phyloP scores from a whole-genome alignment of 2,797 vertebrate genomes.

The Hydrocynus forskahlii region DNA sequence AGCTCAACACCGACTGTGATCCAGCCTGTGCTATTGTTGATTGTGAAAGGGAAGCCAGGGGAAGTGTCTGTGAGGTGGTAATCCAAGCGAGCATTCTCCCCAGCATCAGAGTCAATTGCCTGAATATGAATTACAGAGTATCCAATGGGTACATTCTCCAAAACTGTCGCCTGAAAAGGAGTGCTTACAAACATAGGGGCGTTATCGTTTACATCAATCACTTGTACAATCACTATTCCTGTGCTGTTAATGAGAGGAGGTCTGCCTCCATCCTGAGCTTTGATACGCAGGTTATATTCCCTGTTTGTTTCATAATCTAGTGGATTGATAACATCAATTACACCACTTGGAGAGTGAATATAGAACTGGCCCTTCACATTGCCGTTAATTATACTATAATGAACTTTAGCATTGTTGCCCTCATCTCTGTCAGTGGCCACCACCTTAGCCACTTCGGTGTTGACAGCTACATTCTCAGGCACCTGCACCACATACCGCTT shows the following conservation, averaged over 20 bases:
- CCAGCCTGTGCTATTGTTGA: conserved; percentile 88
- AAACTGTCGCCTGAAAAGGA: conserved; percentile 85
- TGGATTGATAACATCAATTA: conserved; percentile 84
- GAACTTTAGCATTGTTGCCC: conserved; percentile 84
- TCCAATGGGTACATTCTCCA: conserved; percentile 85
- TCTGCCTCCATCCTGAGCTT: conserved; percentile 87
- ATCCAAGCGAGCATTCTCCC: conserved; percentile 83
- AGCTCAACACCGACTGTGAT: conserved; percentile 82
- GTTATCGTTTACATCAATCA: conserved; percentile 88
- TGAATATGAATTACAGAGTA: conserved; percentile 87
- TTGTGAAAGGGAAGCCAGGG: conserved; percentile 81
- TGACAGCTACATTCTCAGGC: conserved; percentile 78
- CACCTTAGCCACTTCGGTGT: conserved; percentile 82
- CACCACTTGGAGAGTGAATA: conserved; percentile 84
- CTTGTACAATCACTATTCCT: conserved; percentile 85
- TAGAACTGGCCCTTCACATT: conserved; percentile 88
- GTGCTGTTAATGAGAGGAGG: conserved; percentile 87
- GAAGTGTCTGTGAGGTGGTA: conserved; percentile 82
- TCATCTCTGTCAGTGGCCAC: conserved; percentile 84
- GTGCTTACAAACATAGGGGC: conserved; percentile 90
- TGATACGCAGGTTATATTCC: conserved; percentile 86
- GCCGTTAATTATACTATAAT: conserved; percentile 88
- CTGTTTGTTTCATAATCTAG: conserved; percentile 86
- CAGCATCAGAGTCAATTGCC: conserved; percentile 86
- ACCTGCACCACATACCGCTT: conserved; percentile 85